These are phyloP conservation scores for Nothocercus nigrocapillus DNA, from an alignment of 2,113 vertebrate genomes.

Conservation along the genomic window DNA sequence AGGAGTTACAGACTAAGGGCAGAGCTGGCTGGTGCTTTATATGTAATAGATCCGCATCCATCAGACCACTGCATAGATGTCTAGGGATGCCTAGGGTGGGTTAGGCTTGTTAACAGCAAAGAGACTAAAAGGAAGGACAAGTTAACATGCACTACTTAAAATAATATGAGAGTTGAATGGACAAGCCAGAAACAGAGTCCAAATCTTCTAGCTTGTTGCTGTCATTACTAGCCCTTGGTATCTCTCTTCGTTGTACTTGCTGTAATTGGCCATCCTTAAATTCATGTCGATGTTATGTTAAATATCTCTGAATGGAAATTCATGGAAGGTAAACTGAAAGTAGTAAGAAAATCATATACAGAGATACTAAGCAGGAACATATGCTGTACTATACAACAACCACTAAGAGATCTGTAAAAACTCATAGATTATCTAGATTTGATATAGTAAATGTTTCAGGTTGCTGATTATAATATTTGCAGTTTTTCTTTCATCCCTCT, in stretches of 20 bases:
- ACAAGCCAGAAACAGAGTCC: not conserved
- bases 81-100: not conserved
- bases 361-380: not conserved
- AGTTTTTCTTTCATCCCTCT: conserved; percentile 17
- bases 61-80: not conserved
- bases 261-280: not conserved
- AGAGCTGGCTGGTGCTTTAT: fast-evolving
- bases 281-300: not conserved
- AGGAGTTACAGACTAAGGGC: fast-evolving
- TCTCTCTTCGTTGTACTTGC: not conserved
- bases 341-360: not conserved
- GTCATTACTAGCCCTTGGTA: not conserved
- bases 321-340: not conserved
- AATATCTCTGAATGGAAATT: not conserved
- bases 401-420: conserved; percentile 17
- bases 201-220: not conserved
- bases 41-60: not conserved
- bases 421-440: not conserved
- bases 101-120: not conserved
- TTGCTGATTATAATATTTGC: not conserved
- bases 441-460: not conserved
- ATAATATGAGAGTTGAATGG: not conserved
- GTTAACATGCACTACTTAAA: not conserved
- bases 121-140: not conserved
- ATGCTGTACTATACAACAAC: not conserved